Conservation (phyloP, 2,797 vertebrate genomes). For the Malurus leucopterus region DNA sequence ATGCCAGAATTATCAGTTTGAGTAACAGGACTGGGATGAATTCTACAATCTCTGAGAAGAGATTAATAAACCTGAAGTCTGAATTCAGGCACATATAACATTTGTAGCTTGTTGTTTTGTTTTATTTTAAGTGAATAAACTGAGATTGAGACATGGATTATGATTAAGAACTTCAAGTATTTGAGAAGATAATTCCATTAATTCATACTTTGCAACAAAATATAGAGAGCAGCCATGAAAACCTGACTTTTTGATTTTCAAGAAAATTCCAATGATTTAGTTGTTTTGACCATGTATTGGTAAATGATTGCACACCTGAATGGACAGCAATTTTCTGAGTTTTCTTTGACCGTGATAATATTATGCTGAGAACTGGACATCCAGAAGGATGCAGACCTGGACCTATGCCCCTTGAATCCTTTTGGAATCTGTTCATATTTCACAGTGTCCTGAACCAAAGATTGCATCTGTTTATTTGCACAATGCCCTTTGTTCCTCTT, state of each 20-base stretch:
- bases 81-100: not conserved
- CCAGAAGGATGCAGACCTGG: not conserved
- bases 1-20: not conserved
- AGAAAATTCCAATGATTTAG: not conserved
- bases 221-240: not conserved
- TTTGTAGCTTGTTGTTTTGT: not conserved
- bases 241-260: not conserved
- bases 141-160: not conserved
- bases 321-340: not conserved
- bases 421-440: not conserved
- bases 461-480: not conserved
- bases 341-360: not conserved
- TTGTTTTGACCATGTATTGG: not conserved
- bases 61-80: not conserved
- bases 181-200: not conserved
- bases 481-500: accelerated
- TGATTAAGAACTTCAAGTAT: not conserved
- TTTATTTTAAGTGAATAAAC: not conserved
- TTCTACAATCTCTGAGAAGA: not conserved
- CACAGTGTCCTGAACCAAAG: not conserved
- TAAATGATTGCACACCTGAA: too few species aligned
- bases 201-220: not conserved
- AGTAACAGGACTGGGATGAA: not conserved
- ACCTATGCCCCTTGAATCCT: accelerated
- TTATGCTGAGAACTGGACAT: not conserved